Evolutionary conservation across 2,797 vertebrate species (phyloP), one percentile per base, ranked within the genome.

Genomic region (Bovichtus diacanthus): DNA sequence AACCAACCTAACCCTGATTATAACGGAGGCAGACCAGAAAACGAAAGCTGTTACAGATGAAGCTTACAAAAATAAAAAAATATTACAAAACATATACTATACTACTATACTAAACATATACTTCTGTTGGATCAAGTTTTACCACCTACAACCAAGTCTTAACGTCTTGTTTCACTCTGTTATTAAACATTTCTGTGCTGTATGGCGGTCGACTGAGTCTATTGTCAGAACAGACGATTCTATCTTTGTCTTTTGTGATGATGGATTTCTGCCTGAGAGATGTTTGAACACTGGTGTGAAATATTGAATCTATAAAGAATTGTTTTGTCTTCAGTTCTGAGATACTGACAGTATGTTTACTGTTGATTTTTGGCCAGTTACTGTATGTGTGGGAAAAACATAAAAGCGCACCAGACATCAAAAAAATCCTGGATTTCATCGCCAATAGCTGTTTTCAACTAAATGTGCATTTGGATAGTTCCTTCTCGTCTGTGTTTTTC

Each of bases 191-290:
- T 23, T 43, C 34, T 25, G 43, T 38, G 76, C 53, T 56, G 34
- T 18, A 12, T 15, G 53, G 29, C 8, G 21, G n/a, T 64, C 50
- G 46, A 25, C 50, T 70, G 49, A 44, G 31, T 47, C 43, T 23
- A 25, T 16, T 41, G 55, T 66, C 53, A 23, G 50, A 59, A 19
- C 34, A 66, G 27, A 19, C 2, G 19, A 53, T 41, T 59, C 19
- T n/a, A 29, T 78, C 47, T 65, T 46, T 62, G 53, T 63, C 34
- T 72, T 53, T 46, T 18, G 18, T 43, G 54, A 9, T 70, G 38
- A 72, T 64, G 41, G 29, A 79, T 75, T 71, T 78, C 11, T 53
- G 59, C 31, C 27, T 27, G 50, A 70, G 61, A 66, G 75, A 49
- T 61, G 49, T 73, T 16, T 69, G 12, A 78, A 60, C 43, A 31